Evolutionary conservation across 2,113 vertebrate species (phyloP), one percentile per base, ranked within the genome.

Genomic region (Neodontobutis hainanensis): DNA sequence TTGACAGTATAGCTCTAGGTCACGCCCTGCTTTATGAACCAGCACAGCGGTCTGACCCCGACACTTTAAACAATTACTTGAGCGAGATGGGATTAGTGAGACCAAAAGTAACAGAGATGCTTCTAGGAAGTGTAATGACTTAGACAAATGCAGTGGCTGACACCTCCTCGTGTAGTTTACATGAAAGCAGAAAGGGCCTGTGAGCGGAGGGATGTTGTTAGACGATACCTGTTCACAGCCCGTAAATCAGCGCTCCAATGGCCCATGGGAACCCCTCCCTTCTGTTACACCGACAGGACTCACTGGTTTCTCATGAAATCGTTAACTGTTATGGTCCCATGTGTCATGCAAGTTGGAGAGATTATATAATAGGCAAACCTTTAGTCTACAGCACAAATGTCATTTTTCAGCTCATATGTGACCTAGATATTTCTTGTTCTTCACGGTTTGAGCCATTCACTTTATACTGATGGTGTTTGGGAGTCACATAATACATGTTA

Each of bases 191-290:
- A 60, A 44, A 12, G 4, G 6, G 57, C 8, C 12, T 16, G 43
- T 55, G 36, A 43, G 69, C 49, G 0, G 51, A 34, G 12, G 27
- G 55, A 65, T 42, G 12, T 8, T 1, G 82, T 51, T 14, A 85
- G 61, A 12, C 47, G 64, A 85, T 70, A 69, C 59, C 69, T 85
- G 61, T 82, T 70, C 68, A 73, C 85, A 79, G 55, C 66, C 73
- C n/a, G 62, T 78, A 75, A 84, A 84, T 75, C 76, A 82, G 34
- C 27, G 16, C 61, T 60, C 27, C 38, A 43, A 49, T 5, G 49
- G 34, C 8, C 15, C 57, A 66, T 36, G 49, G 40, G 43, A 6
- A 2, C 58, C 27, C 65, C 49, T 67, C 59, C 49, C 50, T n/a
- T 42, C 61, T 71, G 50, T 8, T 11, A 36, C 8, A 40, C 51